These are phyloP conservation scores for Nymphicus hollandicus DNA, from an alignment of 2,113 vertebrate genomes.

Conservation along the genomic window DNA sequence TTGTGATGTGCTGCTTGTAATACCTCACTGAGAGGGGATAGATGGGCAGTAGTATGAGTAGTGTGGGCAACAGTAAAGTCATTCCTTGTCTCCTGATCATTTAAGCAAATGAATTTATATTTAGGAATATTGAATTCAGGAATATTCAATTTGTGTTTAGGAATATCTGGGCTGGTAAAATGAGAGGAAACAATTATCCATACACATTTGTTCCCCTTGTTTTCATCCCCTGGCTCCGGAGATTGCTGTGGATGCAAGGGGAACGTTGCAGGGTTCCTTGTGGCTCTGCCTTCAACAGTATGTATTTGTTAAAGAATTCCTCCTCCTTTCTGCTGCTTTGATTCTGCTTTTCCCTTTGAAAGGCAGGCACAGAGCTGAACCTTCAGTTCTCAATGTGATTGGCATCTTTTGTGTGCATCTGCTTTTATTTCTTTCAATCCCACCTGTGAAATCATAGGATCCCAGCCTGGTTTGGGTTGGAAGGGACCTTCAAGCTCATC, in stretches of 20 bases:
- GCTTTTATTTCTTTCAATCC: neutral
- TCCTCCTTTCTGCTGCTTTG: neutral
- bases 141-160: neutral
- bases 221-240: neutral
- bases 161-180: neutral
- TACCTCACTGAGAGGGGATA: rapidly evolving
- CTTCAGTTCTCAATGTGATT: neutral
- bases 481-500: neutral
- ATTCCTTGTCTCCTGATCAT: neutral
- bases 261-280: neutral
- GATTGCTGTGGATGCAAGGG: neutral
- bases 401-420: neutral
- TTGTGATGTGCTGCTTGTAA: neutral
- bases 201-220: neutral
- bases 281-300: neutral
- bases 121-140: neutral
- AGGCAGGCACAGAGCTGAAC: neutral
- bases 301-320: neutral
- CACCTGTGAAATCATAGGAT: neutral
- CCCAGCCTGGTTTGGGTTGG: neutral
- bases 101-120: neutral
- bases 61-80: neutral
- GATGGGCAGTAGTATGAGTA: neutral
- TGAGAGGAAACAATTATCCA: neutral
- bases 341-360: neutral